Base-by-base conservation (phyloP, 2,888 invertebrate species). In the Cheiracanthium punctorium region DNA sequence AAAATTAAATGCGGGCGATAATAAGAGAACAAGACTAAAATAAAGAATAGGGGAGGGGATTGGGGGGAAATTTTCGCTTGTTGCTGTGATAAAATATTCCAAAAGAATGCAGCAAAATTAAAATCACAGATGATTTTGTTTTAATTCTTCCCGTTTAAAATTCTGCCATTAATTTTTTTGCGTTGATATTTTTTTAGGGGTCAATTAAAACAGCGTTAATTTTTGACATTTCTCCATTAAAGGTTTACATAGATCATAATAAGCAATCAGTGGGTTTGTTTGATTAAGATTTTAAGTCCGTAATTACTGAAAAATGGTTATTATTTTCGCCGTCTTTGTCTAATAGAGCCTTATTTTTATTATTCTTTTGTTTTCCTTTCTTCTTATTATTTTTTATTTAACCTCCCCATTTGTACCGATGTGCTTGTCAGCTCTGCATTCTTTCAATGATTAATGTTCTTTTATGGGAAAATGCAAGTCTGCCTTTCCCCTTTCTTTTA, bases 161-260 rank as follows among this genome's bases (percentile, higher is more conserved):
- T 77, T 48, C 24, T 29, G 37, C 58, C 69, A 24, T 82, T 74
- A 52, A 20, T 69, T 69, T 81, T 81, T 82, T 75, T 69, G 70
- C 17, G 37, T 71, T 74, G 48, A 32, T 65, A 70, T 76, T 76
- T 79, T 71, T 80, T 80, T 48, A 64, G 64, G 24, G 74, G 73
- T 79, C 84, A 85, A 85, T 85, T 85, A 85, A 85, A 85, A 73
- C 79, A 79, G 84, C 79, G 84, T 85, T 85, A 85, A 85, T 85
- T 85, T 85, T 74, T 37, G 65, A 58, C 79, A 20, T 70, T 73
- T 85, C 69, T 41, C 74, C 84, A 85, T 85, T 85, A 85, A 79
- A 74, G 79, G 74, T 69, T 79, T 85, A 69, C 79, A 48, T 77
- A 79, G 73, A 79, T 80, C 84, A 80, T 85, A 85, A 85, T 79